A percentile compares a stretch with the other conserved stretches of the same genome.
Conservation (phyloP, 2,113 vertebrate genomes). For the Sphyrna mokarran region DNA sequence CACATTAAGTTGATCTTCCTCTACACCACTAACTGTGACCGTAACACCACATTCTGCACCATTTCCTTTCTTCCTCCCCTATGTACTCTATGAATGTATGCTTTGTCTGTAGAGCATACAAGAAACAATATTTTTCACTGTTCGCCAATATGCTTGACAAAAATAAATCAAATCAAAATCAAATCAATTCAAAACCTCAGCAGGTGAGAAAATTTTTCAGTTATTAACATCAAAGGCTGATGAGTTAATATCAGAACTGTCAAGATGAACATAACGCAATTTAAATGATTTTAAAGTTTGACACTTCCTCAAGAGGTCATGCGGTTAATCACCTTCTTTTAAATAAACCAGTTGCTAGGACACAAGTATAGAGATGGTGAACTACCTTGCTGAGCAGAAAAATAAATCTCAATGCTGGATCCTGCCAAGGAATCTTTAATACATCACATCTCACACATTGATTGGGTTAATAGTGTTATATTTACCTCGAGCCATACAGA, state of each 20-base stretch:
- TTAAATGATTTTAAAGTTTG: neutral
- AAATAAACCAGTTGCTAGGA: neutral
- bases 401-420: neutral
- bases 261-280: neutral
- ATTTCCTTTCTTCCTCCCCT: no score
- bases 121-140: no score
- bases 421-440: neutral
- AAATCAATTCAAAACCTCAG: neutral
- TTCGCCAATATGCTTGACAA: no score
- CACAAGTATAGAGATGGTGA: neutral
- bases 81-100: no score
- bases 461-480: neutral
- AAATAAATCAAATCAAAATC: no score
- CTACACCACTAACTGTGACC: no score
- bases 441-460: neutral
- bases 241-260: constrained; percentile 11
- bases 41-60: no score
- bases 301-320: neutral
- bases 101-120: no score
- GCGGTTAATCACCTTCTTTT: neutral
- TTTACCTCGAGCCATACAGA: neutral
- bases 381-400: neutral
- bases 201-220: neutral
- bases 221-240: neutral
- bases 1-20: no score